A percentile compares a stretch with the other conserved stretches of the same genome.
phyloP scores from a whole-genome alignment of 1,140 invertebrate genomes.

The Gonatopus flavifemur region DNA sequence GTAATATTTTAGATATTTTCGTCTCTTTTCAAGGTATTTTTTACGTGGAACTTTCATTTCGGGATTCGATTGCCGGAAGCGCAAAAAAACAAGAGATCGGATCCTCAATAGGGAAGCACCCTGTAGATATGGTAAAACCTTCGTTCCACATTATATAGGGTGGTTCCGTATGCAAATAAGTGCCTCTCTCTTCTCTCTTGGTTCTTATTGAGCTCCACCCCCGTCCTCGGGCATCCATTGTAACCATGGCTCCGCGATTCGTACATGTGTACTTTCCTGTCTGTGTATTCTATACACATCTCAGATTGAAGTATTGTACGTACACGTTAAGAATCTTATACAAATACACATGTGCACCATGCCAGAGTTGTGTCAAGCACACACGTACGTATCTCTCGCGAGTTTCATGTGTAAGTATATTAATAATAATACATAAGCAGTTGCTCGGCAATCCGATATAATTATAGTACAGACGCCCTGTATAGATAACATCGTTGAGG shows the following conservation, averaged over 20 bases:
- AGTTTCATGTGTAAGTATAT: conserved; percentile 38
- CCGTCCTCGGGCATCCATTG: conserved; percentile 52
- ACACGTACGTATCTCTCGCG: conserved; percentile 14
- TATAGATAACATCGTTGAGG: conserved; percentile 36
- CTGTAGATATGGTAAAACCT: too few relatives aligned
- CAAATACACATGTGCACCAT: conserved; percentile 3
- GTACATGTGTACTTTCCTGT: background rate
- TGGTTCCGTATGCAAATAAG: conserved; percentile 54
- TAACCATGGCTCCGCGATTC: conserved; percentile 27
- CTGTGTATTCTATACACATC: background rate
- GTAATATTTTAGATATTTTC: too few relatives aligned
- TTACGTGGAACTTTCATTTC: too few relatives aligned
- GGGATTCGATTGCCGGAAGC: too few relatives aligned
- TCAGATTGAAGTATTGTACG: too few relatives aligned
- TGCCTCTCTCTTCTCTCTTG: conserved; percentile 27
- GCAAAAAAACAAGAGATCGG: too few relatives aligned
- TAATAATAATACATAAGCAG: conserved; percentile 49
- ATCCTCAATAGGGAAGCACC: conserved; percentile 27
- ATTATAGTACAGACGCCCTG: conserved; percentile 43
- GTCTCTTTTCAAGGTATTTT: too few relatives aligned
- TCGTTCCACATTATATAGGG: conserved; percentile 43
- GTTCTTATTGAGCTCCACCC: conserved; percentile 47
- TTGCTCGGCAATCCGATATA: conserved; percentile 47
- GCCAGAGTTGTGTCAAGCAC: conserved; percentile 11
- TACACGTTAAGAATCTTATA: too few relatives aligned